These are phyloP conservation scores for Amblyraja radiata DNA, from an alignment of 2,797 vertebrate species.

Conservation along the genomic window DNA sequence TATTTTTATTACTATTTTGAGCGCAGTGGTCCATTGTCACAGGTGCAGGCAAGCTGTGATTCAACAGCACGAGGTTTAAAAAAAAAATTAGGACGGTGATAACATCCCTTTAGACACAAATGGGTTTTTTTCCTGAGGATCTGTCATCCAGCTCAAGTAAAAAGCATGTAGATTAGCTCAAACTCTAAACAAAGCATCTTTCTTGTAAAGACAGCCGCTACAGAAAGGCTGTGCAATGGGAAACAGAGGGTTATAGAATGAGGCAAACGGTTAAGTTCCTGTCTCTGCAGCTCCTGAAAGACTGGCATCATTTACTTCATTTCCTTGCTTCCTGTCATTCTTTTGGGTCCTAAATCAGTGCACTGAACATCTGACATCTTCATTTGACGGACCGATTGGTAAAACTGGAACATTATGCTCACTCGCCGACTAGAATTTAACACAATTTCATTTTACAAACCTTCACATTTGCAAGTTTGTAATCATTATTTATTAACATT, in stretches of 20 bases:
- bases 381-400: neutral
- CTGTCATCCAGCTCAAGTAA: constrained; percentile 58
- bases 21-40: constrained; percentile 61
- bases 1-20: constrained; percentile 54
- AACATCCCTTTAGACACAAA: constrained; percentile 58
- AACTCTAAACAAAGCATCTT: constrained; percentile 69
- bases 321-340: constrained; percentile 62
- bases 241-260: constrained; percentile 56
- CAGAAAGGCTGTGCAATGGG: constrained; percentile 47
- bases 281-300: constrained; percentile 51
- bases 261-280: constrained; percentile 61
- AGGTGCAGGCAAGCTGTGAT: constrained; percentile 54
- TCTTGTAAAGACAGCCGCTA: constrained; percentile 60
- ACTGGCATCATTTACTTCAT: constrained; percentile 60
- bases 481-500: neutral
- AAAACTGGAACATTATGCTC: neutral
- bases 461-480: neutral
- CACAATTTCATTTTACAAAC: neutral
- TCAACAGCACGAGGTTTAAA: constrained; percentile 60
- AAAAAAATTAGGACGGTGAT: constrained; percentile 65
- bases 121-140: constrained; percentile 60
- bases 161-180: constrained; percentile 66
- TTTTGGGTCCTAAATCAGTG: constrained; percentile 55
- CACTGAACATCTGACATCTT: neutral
- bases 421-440: neutral